Evolutionary conservation across 2,113 vertebrate genomes (phyloP), one percentile per base, ranked within the genome.

Genomic region (Oreochromis aureus): DNA sequence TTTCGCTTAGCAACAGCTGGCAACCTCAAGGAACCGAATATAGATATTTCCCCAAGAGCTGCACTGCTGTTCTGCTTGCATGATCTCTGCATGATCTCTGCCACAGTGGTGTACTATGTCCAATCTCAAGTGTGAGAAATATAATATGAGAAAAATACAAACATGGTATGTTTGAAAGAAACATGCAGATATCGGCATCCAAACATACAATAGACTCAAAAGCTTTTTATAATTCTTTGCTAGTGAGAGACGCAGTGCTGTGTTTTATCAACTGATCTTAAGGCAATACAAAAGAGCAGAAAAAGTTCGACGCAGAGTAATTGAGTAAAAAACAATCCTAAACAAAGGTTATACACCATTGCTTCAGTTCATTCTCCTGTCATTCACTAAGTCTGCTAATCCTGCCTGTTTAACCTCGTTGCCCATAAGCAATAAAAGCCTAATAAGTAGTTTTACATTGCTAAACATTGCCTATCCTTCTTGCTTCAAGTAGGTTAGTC

Each of bases 381-480:
- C 73, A 51, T 78, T 53, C 73, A 34, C 46, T 87, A 80, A 82
- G n/a, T 10, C 87, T 66, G 30, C 76, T 93, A 94, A 95, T 94
- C 87, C 88, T 85, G 32, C 44, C 48, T 41, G 82, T 92, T 94
- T 93, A 93, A 92, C 85, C 63, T 16, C 4, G 46, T 54, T 89
- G 80, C 53, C 87, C 32, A 34, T 13, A 83, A 53, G 81, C 85
- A 89, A 87, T 90, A 73, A 94, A 87, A 92, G 12, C 46, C 44
- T 91, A 92, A 92, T 93, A 93, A 92, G 83, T 69, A 84, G 86
- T 87, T 86, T 92, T 48, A 88, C 81, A 89, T 83, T 24, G 79
- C 85, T 88, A 80, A 92, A 89, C 78, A 54, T 66, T 48, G 59
- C n/a, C 85, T 87, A 82, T 91, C 71, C 86, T 78, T 80, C 46